Conservation (phyloP, 2,797 vertebrate genomes). For the Phoxinus dragarum region DNA sequence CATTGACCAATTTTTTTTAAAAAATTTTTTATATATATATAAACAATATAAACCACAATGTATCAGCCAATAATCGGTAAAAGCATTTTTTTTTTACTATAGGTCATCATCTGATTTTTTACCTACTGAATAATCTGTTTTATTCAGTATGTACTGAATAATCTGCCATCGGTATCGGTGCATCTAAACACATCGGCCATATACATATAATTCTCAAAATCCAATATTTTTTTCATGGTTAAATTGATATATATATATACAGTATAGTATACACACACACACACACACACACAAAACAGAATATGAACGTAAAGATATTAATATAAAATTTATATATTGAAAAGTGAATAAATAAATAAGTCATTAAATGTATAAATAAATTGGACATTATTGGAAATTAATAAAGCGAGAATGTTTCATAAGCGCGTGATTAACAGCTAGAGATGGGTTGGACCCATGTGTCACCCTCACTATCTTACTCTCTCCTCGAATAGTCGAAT, state of each 20-base stretch:
- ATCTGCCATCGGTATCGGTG: not conserved
- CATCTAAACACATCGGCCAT: not conserved
- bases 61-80: too few species aligned
- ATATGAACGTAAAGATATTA: not conserved
- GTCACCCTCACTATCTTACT: conserved; percentile 2
- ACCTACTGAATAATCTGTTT: not conserved
- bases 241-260: not conserved
- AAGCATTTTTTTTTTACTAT: too few species aligned
- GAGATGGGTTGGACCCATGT: conserved; percentile 58
- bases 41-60: too few species aligned
- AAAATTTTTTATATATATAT: too few species aligned
- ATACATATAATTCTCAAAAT: not conserved
- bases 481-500: conserved; percentile 60
- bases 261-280: not conserved
- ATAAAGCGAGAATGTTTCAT: not conserved
- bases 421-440: not conserved
- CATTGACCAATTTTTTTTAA: not conserved
- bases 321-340: not conserved
- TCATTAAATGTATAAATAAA: not conserved
- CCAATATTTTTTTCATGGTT: not conserved
- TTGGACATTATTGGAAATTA: not conserved
- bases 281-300: not conserved
- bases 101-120: not conserved
- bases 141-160: not conserved
- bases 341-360: not conserved